These are phyloP conservation scores for Paraescarpia echinospica DNA, from an alignment of 1,140 invertebrate species.

Conservation along the genomic window DNA sequence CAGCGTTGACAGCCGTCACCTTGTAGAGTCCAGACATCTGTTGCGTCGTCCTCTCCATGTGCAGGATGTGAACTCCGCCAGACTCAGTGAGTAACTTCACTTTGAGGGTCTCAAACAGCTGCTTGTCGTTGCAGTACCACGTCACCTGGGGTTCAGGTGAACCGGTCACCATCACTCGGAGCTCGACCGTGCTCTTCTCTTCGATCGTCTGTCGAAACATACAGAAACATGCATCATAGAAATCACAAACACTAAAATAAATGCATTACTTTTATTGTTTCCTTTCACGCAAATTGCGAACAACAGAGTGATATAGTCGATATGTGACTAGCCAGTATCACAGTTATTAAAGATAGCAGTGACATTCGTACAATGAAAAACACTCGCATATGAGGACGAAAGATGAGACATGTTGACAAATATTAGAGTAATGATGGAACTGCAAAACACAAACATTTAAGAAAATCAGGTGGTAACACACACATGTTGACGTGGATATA, in stretches of 20 bases:
- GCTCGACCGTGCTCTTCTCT: neutral
- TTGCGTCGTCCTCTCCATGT: slow-evolving; percentile 48
- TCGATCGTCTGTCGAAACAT: neutral
- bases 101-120: slow-evolving; percentile 17
- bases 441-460: too few species aligned
- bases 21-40: slow-evolving; percentile 63
- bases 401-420: neutral
- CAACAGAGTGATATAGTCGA: neutral
- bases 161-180: slow-evolving; percentile 43
- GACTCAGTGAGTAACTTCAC: neutral
- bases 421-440: neutral
- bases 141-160: slow-evolving; percentile 54
- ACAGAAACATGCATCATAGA: neutral
- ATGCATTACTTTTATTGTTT: neutral
- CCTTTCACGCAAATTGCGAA: neutral
- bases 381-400: neutral
- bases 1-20: slow-evolving; percentile 50
- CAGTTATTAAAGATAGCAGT: too few species aligned
- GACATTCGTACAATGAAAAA: too few species aligned
- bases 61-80: neutral
- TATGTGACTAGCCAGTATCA: too few species aligned
- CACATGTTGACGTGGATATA: too few species aligned
- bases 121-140: slow-evolving; percentile 40
- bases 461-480: too few species aligned
- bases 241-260: neutral